Conservation (phyloP, 2,797 vertebrate genomes). For the Todus mexicanus region DNA sequence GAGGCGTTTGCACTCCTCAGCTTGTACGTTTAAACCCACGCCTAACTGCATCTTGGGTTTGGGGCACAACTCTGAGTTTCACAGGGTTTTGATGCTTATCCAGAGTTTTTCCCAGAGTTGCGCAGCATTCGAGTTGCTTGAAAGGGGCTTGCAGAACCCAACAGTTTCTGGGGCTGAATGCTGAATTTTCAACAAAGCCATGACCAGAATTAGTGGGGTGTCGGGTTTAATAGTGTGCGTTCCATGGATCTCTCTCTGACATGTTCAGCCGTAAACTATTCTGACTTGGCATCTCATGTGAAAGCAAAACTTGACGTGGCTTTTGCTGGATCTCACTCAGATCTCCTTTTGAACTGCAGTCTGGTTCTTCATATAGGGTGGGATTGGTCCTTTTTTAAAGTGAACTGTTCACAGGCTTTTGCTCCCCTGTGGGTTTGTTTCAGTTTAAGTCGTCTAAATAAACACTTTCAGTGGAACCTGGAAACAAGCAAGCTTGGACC, state of each 20-base stretch:
- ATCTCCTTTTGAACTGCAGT: neutral
- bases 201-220: neutral
- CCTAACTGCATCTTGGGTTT: neutral
- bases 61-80: neutral
- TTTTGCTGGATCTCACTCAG: neutral
- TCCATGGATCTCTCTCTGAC: neutral
- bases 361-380: neutral
- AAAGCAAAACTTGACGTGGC: neutral
- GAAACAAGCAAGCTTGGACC: neutral
- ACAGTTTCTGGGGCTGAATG: neutral
- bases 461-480: neutral
- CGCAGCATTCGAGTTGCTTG: neutral
- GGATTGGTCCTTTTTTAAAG: neutral
- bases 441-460: neutral
- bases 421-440: neutral
- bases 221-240: neutral
- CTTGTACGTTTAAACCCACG: neutral
- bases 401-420: neutral
- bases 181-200: constrained; percentile 9
- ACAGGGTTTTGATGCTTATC: neutral
- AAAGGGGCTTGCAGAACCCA: constrained; percentile 7
- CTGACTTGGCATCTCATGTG: neutral
- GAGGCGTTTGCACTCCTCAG: neutral
- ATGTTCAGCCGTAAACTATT: neutral
- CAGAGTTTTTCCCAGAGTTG: neutral